Evolutionary conservation across 2,888 invertebrate genomes (phyloP), one percentile per base, ranked within the genome.

Genomic region (Epicampocera succincta): DNA sequence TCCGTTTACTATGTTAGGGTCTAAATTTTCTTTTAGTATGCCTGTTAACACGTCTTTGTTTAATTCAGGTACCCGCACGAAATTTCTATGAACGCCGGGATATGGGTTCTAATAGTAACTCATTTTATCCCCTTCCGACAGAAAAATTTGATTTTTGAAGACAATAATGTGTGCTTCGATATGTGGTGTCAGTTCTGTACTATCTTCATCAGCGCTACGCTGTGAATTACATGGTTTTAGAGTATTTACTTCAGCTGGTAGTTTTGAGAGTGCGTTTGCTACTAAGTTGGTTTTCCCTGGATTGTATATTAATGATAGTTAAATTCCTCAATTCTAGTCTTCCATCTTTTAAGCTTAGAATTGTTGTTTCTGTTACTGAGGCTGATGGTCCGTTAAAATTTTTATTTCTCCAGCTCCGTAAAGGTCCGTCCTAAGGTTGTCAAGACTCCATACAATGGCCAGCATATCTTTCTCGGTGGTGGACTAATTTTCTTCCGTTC

Each of bases 241-340:
- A 48, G 46, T 19, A 38, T 48, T 33, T 33, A 48, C n/a, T 48
- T 38, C 63, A 29, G 50, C n/a, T 25, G 25, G 48, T 69, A 75
- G 44, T 42, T 65, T 66, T 0, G 80, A 83, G 11, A 76, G 58
- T 13, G 81, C 83, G 17, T 77, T 74, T 12, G 83, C 80, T 3
- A 84, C 80, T n/a, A 83, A n/a, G 44, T 78, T 80, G 11, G 69
- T 56, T 40, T 81, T 79, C 1, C 79, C 63, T 33, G 69, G 69
- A 61, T 63, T 80, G 11, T 80, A 80, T 17, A 60, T 65, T 17
- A 84, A 11, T 69, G n/a, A n/a, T n/a, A n/a, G n/a, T n/a, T n/a
- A n/a, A n/a, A n/a, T n/a, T n/a, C n/a, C n/a, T n/a, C n/a, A n/a
- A n/a, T n/a, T n/a, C n/a, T n/a, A n/a, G n/a, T n/a, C n/a, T n/a